Evolutionary conservation across 1,140 invertebrate genomes (phyloP), one percentile per base, ranked within the genome.

Genomic region (Drosophila asahinai): DNA sequence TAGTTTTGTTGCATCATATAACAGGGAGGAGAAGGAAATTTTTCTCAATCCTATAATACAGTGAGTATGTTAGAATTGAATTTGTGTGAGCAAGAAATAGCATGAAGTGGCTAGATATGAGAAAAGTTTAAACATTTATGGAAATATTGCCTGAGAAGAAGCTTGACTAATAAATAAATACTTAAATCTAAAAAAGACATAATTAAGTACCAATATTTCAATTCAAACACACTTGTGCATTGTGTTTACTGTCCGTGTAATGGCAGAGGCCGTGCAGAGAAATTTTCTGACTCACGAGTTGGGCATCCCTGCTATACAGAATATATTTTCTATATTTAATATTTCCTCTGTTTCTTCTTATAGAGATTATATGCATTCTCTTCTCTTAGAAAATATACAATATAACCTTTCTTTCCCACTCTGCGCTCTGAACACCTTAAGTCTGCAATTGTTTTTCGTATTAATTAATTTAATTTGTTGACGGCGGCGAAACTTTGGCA

Each of bases 401-500:
- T 3, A 9, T 11, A 33, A n/a, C 36, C 38, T 38, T 36, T 17
- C 63, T 64, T 61, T 22, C 19, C 14, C 19, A 8, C 12, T 17
- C 12, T 40, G 33, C 30, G 54, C 33, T 48, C 42, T 33, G 14
- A 36, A 48, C 1, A 54, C 42, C 40, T n/a, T 38, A n/a, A 9
- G 9, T 15, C 30, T 51, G 45, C 36, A 80, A 71, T 83, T 89
- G 84, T 78, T 89, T 79, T 83, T 43, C 27, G 42, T 78, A 80
- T 83, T 86, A 86, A 86, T 86, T 77, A 77, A 83, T 66, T 86
- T 73, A 80, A 74, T 86, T 83, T 62, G 59, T 77, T 70, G 66
- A 15, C 48, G 25, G 36, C 19, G 52, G 19, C 22, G 36, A 83
- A 84, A 80, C 48, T 77, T 87, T 73, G 62, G 19, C 65, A 59